phyloP scores from a whole-genome alignment of 2,888 invertebrate genomes.

The Dolichomitus sp. region DNA sequence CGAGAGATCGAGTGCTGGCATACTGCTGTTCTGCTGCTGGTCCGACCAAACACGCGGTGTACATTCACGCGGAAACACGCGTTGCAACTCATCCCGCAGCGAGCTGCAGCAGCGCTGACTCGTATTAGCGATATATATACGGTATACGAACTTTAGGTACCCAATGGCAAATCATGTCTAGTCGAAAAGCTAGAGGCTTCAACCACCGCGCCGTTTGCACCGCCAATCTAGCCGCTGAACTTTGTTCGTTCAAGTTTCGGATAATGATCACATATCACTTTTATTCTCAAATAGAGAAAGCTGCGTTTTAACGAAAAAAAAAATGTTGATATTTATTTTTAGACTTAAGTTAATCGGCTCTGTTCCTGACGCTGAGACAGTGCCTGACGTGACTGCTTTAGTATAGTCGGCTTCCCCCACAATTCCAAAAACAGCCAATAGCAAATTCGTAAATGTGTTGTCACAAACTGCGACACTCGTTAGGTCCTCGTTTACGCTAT shows the following conservation, averaged over 20 bases:
- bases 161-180: background rate
- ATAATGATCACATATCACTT: background rate
- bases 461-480: too few relatives aligned
- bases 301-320: too few relatives aligned
- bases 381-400: too few relatives aligned
- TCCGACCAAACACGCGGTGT: background rate
- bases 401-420: too few relatives aligned
- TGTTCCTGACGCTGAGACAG: too few relatives aligned
- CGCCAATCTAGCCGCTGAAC: background rate
- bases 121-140: conserved; percentile 18
- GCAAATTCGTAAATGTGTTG: too few relatives aligned
- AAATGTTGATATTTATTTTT: too few relatives aligned
- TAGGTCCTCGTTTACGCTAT: too few relatives aligned
- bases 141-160: background rate
- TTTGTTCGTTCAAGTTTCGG: background rate
- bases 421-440: too few relatives aligned
- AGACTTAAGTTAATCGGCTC: too few relatives aligned
- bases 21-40: background rate
- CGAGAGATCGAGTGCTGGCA: conserved; percentile 25
- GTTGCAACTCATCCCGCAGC: conserved; percentile 7
- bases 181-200: background rate
- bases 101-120: background rate
- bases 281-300: too few relatives aligned
- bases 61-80: conserved; percentile 25
- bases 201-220: background rate